phyloP scores from a whole-genome alignment of 2,113 vertebrate species.

The Pungitius pungitius region DNA sequence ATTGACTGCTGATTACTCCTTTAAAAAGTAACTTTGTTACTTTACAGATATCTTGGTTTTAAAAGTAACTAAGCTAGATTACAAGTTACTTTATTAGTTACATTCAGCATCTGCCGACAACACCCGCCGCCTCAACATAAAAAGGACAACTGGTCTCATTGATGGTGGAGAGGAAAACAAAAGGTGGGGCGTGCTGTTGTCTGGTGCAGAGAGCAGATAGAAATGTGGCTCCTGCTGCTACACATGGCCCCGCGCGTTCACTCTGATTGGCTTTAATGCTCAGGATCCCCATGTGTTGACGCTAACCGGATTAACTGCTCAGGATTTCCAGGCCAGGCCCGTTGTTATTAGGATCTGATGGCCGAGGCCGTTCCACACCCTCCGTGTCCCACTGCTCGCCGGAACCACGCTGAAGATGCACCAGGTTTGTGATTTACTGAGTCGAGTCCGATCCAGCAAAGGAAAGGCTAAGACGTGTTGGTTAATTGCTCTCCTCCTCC shows the following conservation, averaged over 20 bases:
- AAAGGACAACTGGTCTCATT: no score
- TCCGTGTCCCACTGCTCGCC: slow-evolving; percentile 34
- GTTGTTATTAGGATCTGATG: slow-evolving; percentile 34
- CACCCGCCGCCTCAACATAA: no score
- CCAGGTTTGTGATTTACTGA: background rate
- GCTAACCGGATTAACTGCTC: slow-evolving; percentile 67
- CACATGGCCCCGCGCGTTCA: slow-evolving; percentile 27
- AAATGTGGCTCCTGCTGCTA: background rate
- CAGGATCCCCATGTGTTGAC: slow-evolving; percentile 48
- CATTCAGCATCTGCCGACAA: no score
- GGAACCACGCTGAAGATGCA: slow-evolving; percentile 43
- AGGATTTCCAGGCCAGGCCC: slow-evolving; percentile 56
- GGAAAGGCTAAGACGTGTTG: slow-evolving; percentile 9
- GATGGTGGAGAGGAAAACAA: background rate
- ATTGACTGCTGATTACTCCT: no score
- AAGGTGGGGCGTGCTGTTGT: background rate
- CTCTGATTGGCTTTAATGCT: slow-evolving; percentile 45
- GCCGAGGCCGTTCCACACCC: slow-evolving; percentile 53
- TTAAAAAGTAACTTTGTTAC: no score
- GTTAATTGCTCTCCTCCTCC: background rate
- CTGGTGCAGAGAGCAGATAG: background rate
- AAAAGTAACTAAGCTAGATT: no score
- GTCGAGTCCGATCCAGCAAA: slow-evolving; percentile 21
- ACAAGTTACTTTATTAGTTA: no score
- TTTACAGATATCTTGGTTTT: no score